Evolutionary conservation across 1,140 invertebrate genomes (phyloP), one percentile per base, ranked within the genome.

Genomic region (Drosophila kepulauana): DNA sequence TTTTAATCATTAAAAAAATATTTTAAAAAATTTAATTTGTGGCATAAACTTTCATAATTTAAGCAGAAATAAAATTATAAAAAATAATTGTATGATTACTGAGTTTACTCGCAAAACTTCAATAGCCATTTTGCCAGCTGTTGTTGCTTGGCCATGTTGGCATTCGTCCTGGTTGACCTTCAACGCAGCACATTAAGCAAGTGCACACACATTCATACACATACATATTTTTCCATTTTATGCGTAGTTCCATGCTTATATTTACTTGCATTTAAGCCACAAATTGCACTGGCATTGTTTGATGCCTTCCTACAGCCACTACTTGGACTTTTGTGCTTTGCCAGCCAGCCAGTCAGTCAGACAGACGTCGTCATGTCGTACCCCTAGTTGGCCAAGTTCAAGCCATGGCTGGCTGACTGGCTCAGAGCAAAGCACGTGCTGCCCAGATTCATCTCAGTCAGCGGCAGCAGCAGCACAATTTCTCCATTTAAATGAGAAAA

Each of bases 371-470:
- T 38, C 35, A 10, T 25, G 7, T 54, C 33, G 13, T 38, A 35
- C 52, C 52, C 59, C 43, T 13, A 59, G 71, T 64, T 84, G 74
- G 65, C 74, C 70, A 86, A 81, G 82, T 75, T 85, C 69, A 78
- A 69, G 65, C 67, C 77, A 69, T 72, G 74, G 81, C 64, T 59
- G 38, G 45, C 66, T 20, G 35, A 3, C 8, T 38, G 35, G 35
- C 35, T 38, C 7, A 28, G 52, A 41, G 45, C 51, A 45, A 33
- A 71, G 82, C 82, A 86, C 82, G 82, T 86, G 82, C 82, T 86
- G 82, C 71, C 79, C 82, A 87, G 82, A 86, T 86, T 86, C 79
- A 86, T 86, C 82, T 82, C 59, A 81, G 82, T 86, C 82, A 86
- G 75, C 63, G 48, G 63, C 79, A 81, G 82, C 68, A 79, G 73